phyloP scores from a whole-genome alignment of 2,797 vertebrate species.

The Trichosurus vulpecula region DNA sequence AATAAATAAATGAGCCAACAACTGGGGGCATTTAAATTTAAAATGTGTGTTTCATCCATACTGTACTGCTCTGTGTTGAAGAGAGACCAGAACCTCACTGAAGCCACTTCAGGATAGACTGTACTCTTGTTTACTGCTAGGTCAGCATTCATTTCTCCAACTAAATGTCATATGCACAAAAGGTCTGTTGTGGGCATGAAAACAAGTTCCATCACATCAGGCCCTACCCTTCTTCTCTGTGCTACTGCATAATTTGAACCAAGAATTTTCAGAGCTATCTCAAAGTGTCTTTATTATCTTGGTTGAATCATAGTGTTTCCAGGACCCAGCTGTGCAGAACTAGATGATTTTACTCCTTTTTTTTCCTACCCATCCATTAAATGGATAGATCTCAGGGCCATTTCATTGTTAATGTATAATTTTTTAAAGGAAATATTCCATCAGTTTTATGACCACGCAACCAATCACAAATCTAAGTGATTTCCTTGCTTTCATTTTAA shows the following conservation, averaged over 20 bases:
- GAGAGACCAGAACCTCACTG: conserved; percentile 73
- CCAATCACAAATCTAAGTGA: background rate
- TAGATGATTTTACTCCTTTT: conserved; percentile 8
- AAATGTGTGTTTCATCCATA: conserved; percentile 31
- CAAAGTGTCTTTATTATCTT: conserved; percentile 28
- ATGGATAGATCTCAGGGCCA: background rate
- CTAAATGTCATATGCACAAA: conserved; percentile 84
- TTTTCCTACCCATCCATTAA: background rate
- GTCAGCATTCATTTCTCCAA: conserved; percentile 77
- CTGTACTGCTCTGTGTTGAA: conserved; percentile 63
- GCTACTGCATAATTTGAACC: conserved; percentile 48
- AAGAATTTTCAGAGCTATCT: conserved; percentile 11
- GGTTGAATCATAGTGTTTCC: conserved; percentile 27
- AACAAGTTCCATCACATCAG: conserved; percentile 72
- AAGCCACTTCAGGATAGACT: conserved; percentile 75
- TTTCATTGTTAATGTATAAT: background rate
- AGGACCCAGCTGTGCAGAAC: background rate
- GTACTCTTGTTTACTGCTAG: conserved; percentile 75
- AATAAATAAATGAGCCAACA: background rate
- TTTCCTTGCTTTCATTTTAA: background rate
- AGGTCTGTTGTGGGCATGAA: conserved; percentile 80
- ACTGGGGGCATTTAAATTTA: conserved; percentile 59
- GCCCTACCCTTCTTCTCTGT: background rate
- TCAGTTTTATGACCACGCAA: background rate
- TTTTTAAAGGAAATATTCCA: background rate